A percentile compares a stretch with the other conserved stretches of the same genome.
phyloP scores from a whole-genome alignment of 2,888 invertebrate genomes.

The Calameuta filiformis region DNA sequence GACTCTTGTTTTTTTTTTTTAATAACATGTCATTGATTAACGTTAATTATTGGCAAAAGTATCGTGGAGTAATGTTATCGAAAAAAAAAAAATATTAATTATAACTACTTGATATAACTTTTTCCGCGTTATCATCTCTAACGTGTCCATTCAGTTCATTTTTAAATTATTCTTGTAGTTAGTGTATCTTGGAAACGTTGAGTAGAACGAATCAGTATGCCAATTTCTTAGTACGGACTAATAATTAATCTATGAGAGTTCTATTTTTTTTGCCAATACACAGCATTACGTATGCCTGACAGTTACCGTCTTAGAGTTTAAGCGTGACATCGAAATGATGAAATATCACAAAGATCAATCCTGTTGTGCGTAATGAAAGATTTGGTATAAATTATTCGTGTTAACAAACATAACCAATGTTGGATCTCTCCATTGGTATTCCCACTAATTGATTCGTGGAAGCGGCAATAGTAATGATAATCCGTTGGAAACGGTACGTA shows the following conservation, averaged over 20 bases:
- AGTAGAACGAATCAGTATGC: not conserved
- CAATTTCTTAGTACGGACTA: not conserved
- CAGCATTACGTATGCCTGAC: not conserved
- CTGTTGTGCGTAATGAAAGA: not conserved
- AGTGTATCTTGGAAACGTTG: not conserved
- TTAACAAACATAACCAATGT: not conserved
- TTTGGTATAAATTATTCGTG: not conserved
- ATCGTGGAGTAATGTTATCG: not conserved
- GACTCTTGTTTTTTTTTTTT: not conserved
- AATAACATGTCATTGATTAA: not conserved
- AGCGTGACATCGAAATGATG: not conserved
- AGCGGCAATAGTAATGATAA: not conserved
- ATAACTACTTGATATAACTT: not conserved
- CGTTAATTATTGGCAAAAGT: not conserved
- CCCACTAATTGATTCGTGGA: not conserved
- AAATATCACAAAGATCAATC: not conserved
- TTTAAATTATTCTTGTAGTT: not conserved
- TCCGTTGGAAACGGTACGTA: not conserved
- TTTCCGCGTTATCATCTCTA: not conserved
- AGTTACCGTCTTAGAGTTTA: not conserved
- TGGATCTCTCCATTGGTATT: not conserved
- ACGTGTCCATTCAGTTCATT: not conserved
- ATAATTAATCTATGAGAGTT: not conserved
- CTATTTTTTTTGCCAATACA: not conserved
- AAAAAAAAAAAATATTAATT: not conserved